A percentile compares a stretch with the other conserved stretches of the same genome.
Conservation (phyloP, 2,113 vertebrate species). For the Indri indri region DNA sequence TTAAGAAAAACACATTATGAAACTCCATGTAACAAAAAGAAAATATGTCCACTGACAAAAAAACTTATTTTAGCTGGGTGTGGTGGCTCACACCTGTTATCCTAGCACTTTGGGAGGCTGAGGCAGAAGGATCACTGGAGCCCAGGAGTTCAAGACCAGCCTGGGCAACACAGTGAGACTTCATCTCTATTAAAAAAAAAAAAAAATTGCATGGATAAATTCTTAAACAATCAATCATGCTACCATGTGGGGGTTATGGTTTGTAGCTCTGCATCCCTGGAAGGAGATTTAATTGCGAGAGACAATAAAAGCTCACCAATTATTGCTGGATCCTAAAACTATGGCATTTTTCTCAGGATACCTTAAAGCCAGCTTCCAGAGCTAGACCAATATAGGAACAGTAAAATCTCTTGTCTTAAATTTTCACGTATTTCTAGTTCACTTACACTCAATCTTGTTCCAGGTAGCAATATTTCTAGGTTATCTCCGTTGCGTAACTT, state of each 20-base stretch:
- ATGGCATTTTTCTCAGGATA: background rate
- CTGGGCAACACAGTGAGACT: too few relatives aligned
- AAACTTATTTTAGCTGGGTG: background rate
- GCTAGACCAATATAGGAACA: background rate
- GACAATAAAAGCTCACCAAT: background rate
- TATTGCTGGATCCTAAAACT: background rate
- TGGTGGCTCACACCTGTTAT: too few relatives aligned
- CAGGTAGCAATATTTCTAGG: background rate
- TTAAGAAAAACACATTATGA: background rate
- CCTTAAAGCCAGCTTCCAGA: background rate
- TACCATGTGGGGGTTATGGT: background rate
- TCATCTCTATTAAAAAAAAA: background rate
- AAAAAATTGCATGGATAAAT: background rate
- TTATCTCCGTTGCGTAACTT: background rate
- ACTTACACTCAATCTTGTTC: background rate
- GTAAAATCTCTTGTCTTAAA: background rate
- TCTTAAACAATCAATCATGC: background rate
- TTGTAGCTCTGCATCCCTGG: background rate
- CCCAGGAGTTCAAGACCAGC: too few relatives aligned
- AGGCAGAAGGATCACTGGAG: too few relatives aligned
- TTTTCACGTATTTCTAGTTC: background rate
- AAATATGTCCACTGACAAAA: background rate
- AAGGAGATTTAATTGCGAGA: background rate
- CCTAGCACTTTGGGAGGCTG: too few relatives aligned
- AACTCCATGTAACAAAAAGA: conserved; percentile 19